Base-by-base conservation (phyloP, 2,113 vertebrate species). In the Climacteris rufus region DNA sequence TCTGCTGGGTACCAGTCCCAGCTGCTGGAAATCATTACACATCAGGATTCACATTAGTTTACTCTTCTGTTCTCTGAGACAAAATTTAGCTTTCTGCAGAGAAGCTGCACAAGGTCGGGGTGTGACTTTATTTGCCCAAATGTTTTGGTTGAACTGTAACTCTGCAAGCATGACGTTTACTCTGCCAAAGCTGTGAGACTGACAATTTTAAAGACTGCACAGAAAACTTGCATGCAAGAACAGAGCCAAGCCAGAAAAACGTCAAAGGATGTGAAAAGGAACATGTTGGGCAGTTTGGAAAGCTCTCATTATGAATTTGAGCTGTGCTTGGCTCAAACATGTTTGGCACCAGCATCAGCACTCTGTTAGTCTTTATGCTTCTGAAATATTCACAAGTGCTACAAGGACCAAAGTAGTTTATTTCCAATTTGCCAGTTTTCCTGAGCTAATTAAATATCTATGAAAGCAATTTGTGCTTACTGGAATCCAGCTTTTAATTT, bases 351-450 rank as follows among this genome's bases (percentile, higher is more conserved):
- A 70, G n/a, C 44, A 76, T 64, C 72, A 87, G 50, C 24, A 50
- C 72, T 75, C 76, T 93, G 53, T 47, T 87, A 82, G 50, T 88
- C 71, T 94, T 91, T 40, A 77, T 44, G 45, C 19, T 76, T 72
- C 60, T 82, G 59, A 92, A 95, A 87, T 79, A 94, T 35, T 81
- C 64, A 80, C 49, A 81, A 80, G 25, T 61, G 42, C 49, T 84
- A 65, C 44, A 71, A 80, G 72, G 42, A 86, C 31, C 22, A 77
- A 75, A 66, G 68, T 13, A 82, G 47, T 75, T 96, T 81, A 90
- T 68, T 92, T 95, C 68, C 53, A 90, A 66, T 94, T 87, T 92
- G 74, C n/a, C 30, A 80, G 39, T 60, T 93, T 93, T 93, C 63
- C 44, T 70, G 56, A 96, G 54, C 75, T 89, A 93, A 92, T 92